phyloP scores from a whole-genome alignment of 2,113 vertebrate species.

The Hemicordylus capensis region DNA sequence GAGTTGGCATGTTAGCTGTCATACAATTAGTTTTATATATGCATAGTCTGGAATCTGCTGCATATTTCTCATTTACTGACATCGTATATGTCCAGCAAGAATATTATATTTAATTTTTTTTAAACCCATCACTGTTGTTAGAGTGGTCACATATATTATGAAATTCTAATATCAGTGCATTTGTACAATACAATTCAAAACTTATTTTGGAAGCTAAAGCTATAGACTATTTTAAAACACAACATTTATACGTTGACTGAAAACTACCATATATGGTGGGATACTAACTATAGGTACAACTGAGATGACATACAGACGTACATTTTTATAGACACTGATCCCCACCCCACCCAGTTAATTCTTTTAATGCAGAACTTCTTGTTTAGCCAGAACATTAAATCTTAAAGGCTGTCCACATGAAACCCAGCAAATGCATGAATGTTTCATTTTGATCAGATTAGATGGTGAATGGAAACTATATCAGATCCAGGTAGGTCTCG shows the following conservation, averaged over 20 bases:
- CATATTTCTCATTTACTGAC: neutral
- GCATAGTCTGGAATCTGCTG: neutral
- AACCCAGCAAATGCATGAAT: slow-evolving; percentile 51
- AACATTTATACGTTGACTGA: neutral
- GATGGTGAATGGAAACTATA: slow-evolving; percentile 27
- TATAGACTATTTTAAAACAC: neutral
- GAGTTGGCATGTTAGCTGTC: neutral
- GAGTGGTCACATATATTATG: neutral
- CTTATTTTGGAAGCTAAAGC: neutral
- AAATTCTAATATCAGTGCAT: neutral
- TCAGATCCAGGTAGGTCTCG: neutral
- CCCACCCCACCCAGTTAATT: too few species aligned
- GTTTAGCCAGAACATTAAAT: slow-evolving; percentile 52
- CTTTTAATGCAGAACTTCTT: slow-evolving; percentile 49
- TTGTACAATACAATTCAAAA: neutral
- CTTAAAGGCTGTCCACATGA: slow-evolving; percentile 44
- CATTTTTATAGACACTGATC: too few species aligned
- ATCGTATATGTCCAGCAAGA: neutral
- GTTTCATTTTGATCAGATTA: slow-evolving; percentile 61
- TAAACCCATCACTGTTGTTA: neutral
- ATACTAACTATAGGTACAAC: neutral
- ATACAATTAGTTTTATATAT: neutral
- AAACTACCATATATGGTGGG: neutral
- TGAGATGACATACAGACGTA: neutral
- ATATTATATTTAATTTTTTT: slow-evolving; percentile 22